Conservation (phyloP, 2,113 vertebrate species). For the Anarhynchus alexandrinus region DNA sequence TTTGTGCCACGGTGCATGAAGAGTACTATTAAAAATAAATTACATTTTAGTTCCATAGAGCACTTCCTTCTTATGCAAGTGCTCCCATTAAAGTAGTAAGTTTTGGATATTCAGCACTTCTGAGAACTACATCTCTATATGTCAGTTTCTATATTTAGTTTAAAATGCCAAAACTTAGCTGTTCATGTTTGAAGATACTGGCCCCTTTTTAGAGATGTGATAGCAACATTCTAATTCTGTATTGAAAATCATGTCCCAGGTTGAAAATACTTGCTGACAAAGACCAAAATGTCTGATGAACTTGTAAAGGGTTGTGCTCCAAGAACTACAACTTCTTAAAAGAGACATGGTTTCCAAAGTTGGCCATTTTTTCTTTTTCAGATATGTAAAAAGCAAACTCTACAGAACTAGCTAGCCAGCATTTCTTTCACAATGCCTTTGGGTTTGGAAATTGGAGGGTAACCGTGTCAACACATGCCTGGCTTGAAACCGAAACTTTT, state of each 20-base stretch:
- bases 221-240: neutral
- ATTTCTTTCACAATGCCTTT: neutral
- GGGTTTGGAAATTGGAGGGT: neutral
- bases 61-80: neutral
- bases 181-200: neutral
- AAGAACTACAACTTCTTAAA: neutral
- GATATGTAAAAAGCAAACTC: neutral
- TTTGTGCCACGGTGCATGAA: neutral
- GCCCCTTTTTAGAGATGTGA: neutral
- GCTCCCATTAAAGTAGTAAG: neutral
- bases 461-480: neutral
- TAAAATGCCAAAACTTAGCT: neutral
- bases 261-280: neutral
- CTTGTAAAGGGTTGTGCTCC: neutral
- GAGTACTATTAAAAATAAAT: neutral
- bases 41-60: neutral
- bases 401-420: neutral
- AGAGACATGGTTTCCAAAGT: neutral
- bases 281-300: neutral
- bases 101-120: conserved; percentile 3
- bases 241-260: neutral
- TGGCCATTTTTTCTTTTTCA: neutral
- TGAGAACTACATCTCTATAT: neutral
- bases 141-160: neutral
- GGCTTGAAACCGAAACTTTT: neutral